Percentiles rank a stretch among this genome's conserved stretches.
phyloP scores from a whole-genome alignment of 2,797 vertebrate species.

The Phyllotis vaccarum region DNA sequence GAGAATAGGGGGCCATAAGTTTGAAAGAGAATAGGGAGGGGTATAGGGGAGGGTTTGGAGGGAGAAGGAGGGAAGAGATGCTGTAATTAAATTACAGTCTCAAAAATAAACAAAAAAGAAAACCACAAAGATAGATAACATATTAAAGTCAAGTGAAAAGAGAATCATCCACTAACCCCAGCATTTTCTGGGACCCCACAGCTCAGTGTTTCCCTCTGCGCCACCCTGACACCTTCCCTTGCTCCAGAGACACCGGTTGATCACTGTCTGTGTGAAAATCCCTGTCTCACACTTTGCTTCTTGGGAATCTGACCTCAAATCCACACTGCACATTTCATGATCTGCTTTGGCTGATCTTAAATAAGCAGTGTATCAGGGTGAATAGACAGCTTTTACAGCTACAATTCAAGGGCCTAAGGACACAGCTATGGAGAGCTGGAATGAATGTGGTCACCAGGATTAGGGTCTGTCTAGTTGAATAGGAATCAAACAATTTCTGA shows the following conservation, averaged over 20 bases:
- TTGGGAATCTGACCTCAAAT: neutral
- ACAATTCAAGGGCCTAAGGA: neutral
- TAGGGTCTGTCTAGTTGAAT: neutral
- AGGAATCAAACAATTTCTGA: neutral
- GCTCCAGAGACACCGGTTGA: neutral
- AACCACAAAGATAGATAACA: neutral
- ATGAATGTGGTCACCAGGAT: no score
- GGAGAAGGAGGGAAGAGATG: neutral
- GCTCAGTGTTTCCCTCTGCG: neutral
- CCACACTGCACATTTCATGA: neutral
- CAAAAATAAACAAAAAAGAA: neutral
- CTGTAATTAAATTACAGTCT: neutral
- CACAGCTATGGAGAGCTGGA: fast-evolving
- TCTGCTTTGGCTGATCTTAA: neutral
- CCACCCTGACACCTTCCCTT: neutral
- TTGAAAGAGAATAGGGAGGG: neutral
- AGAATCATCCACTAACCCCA: neutral
- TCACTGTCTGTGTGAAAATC: neutral
- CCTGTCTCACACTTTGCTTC: neutral
- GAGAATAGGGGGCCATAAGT: no score
- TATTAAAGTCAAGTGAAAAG: constrained; percentile 1
- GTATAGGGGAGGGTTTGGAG: no score
- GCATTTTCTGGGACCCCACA: neutral
- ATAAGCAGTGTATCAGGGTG: neutral
- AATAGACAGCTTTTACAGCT: no score